A percentile compares a stretch with the other conserved stretches of the same genome.
phyloP scores from a whole-genome alignment of 2,797 vertebrate genomes.

The Perodicticus potto region DNA sequence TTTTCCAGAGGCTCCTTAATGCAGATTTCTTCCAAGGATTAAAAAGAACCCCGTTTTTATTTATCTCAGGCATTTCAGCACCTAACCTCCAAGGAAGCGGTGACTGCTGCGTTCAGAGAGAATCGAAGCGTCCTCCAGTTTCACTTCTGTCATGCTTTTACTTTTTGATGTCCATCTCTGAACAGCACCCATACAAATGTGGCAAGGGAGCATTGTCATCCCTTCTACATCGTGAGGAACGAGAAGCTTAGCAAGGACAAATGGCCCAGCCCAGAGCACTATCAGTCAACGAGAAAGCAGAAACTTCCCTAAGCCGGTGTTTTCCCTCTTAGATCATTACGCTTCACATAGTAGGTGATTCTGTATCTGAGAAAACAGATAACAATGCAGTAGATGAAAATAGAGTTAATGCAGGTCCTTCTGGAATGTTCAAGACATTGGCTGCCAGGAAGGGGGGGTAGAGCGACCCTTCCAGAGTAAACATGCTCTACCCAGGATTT shows the following conservation, averaged over 20 bases:
- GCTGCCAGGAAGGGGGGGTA: background rate
- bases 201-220: too few species aligned
- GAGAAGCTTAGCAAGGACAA: background rate
- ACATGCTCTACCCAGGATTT: fast-evolving
- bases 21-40: background rate
- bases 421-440: background rate
- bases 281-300: background rate
- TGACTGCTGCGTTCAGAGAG: fast-evolving
- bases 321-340: background rate
- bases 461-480: background rate
- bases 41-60: background rate
- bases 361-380: background rate
- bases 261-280: fast-evolving
- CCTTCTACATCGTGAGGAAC: fast-evolving
- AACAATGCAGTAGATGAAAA: background rate
- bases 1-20: background rate
- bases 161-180: background rate
- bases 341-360: background rate
- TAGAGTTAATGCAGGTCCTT: background rate
- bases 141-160: too few species aligned
- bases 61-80: background rate
- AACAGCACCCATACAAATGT: fast-evolving
- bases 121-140: fast-evolving
- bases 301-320: fast-evolving
- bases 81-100: background rate